Percentiles rank a stretch among this genome's conserved stretches.
Evolutionary conservation across 2,797 vertebrate species (phyloP).

Genomic region (Schizopygopsis malacanthus): DNA sequence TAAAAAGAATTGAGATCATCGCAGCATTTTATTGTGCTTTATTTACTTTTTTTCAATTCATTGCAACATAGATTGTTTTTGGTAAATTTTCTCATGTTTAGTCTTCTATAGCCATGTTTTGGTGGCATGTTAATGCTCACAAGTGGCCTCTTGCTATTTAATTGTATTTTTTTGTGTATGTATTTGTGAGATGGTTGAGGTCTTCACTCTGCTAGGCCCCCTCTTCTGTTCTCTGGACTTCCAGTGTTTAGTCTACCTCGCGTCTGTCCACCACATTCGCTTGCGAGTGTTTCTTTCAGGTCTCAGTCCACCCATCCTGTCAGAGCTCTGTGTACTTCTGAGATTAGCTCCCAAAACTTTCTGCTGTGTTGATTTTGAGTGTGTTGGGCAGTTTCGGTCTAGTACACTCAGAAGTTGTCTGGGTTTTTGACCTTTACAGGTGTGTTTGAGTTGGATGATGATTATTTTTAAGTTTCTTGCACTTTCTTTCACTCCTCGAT

Average conservation of each 20-base stretch:
- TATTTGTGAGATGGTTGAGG: conserved; percentile 31
- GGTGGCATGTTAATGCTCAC: neutral
- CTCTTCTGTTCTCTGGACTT: conserved; percentile 7
- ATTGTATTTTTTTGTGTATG: conserved; percentile 14
- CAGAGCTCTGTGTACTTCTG: conserved; percentile 7
- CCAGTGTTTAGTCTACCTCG: conserved; percentile 53
- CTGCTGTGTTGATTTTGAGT: conserved; percentile 5
- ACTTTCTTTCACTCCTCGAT: neutral
- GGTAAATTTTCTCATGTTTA: conserved; percentile 18
- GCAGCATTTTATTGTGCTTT: neutral
- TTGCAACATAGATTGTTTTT: conserved; percentile 28
- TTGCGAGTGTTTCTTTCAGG: conserved; percentile 17
- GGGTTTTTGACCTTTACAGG: conserved; percentile 3
- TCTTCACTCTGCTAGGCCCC: neutral
- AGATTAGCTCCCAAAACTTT: conserved; percentile 13
- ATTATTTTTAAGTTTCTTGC: conserved; percentile 3
- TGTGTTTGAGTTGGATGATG: neutral
- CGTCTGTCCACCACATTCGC: conserved; percentile 22
- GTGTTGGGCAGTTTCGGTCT: neutral
- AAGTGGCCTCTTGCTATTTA: conserved; percentile 34
- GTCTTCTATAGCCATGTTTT: conserved; percentile 10
- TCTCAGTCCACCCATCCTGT: conserved; percentile 46
- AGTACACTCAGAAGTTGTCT: conserved; percentile 18
- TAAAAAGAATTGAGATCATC: conserved; percentile 5
- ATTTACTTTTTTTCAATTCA: neutral